Conservation (phyloP, 2,888 invertebrate species). For the Sturmia bella region DNA sequence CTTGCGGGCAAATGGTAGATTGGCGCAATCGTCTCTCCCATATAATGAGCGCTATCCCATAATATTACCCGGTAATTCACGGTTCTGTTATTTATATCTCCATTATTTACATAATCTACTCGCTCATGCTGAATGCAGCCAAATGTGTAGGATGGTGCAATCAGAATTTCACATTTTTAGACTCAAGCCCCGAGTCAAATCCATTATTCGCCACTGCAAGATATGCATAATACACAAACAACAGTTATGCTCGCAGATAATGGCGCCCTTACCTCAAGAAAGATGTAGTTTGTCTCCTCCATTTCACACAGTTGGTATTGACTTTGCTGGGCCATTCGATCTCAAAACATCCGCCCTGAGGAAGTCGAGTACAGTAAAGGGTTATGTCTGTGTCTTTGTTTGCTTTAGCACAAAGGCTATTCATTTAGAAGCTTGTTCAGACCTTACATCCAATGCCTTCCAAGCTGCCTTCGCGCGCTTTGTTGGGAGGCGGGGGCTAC, state of each 20-base stretch:
- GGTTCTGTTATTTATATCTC: background rate
- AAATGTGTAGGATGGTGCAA: no score
- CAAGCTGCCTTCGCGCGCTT: background rate
- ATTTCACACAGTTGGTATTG: no score
- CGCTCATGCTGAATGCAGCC: slow-evolving; percentile 2
- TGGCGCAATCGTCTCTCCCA: slow-evolving; percentile 5
- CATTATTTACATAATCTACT: background rate
- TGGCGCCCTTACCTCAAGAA: slow-evolving; percentile 15
- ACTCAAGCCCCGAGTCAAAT: background rate
- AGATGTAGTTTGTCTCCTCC: slow-evolving; percentile 36
- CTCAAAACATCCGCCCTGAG: slow-evolving; percentile 35
- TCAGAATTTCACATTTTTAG: slow-evolving; percentile 7
- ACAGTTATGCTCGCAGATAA: slow-evolving; percentile 14
- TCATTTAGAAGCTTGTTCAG: no score
- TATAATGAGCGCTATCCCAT: background rate
- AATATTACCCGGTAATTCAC: background rate
- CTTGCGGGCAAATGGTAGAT: background rate
- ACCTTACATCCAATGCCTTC: no score
- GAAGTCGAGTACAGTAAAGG: slow-evolving; percentile 15
- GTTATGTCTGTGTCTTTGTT: background rate
- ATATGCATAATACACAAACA: slow-evolving; percentile 25
- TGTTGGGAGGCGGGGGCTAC: background rate
- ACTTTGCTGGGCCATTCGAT: slow-evolving; percentile 60
- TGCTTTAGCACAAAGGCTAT: no score
- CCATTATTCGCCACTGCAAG: slow-evolving; percentile 2